These are phyloP conservation scores for Drosophila kanekoi DNA, from an alignment of 2,888 invertebrate species.

Conservation along the genomic window DNA sequence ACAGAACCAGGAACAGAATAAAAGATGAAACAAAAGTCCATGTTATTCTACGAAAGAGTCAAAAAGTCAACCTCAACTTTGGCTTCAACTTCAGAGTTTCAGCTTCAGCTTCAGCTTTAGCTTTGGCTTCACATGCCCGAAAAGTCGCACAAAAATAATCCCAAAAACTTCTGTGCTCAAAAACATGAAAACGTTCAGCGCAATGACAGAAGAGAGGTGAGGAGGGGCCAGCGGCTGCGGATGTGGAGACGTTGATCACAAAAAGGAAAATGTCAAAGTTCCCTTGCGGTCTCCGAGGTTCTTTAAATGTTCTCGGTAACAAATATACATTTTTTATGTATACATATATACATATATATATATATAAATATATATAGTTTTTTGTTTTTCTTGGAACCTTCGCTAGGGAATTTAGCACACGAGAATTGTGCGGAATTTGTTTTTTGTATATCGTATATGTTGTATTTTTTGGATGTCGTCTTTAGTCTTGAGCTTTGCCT, in stretches of 20 bases:
- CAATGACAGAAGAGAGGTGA: slow-evolving; percentile 50
- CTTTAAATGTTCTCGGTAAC: slow-evolving; percentile 75
- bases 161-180: slow-evolving; percentile 75
- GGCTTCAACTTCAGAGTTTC: slow-evolving; percentile 38
- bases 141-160: slow-evolving; percentile 76
- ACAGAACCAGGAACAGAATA: slow-evolving; percentile 10
- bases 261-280: slow-evolving; percentile 78
- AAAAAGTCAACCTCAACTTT: slow-evolving; percentile 71
- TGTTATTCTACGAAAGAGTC: slow-evolving; percentile 75
- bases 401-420: slow-evolving; percentile 70
- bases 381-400: slow-evolving; percentile 68
- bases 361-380: background rate
- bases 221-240: slow-evolving; percentile 14
- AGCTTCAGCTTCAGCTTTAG: slow-evolving; percentile 24
- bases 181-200: slow-evolving; percentile 71
- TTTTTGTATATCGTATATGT: slow-evolving; percentile 23
- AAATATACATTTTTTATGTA: slow-evolving; percentile 20
- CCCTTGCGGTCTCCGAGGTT: slow-evolving; percentile 77
- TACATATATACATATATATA: background rate
- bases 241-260: slow-evolving; percentile 67
- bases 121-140: slow-evolving; percentile 62
- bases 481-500: slow-evolving; percentile 42
- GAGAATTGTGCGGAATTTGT: slow-evolving; percentile 46
- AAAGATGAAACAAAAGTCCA: slow-evolving; percentile 74
- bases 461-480: slow-evolving; percentile 27